Percentiles rank a stretch among this genome's conserved stretches.
These are phyloP conservation scores for Hassar affinis DNA, from an alignment of 2,113 vertebrate genomes.

Conservation along the genomic window DNA sequence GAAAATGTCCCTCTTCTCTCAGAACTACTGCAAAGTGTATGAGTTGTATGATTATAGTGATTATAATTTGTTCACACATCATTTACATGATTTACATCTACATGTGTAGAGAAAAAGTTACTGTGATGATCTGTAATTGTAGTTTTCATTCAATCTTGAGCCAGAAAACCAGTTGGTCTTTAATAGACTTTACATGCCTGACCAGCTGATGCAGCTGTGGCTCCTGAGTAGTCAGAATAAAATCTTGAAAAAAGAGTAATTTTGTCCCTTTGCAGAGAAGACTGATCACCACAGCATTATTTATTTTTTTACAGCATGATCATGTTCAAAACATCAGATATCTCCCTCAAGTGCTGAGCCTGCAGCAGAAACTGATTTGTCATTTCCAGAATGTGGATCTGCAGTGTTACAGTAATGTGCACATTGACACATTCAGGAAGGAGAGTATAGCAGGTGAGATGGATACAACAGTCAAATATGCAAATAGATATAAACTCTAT, in stretches of 20 bases:
- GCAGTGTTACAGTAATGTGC: conserved; percentile 32
- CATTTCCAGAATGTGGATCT: conserved; percentile 37
- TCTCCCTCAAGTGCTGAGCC: conserved; percentile 44
- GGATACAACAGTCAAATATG: background rate
- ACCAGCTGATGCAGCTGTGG: background rate
- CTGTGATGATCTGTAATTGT: background rate
- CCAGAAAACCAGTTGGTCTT: background rate
- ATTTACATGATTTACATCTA: background rate
- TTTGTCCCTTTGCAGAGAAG: background rate
- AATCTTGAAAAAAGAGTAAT: background rate
- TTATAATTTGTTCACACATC: background rate
- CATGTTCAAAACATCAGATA: conserved; percentile 40
- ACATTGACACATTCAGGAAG: conserved; percentile 21
- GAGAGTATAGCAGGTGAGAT: conserved; percentile 35
- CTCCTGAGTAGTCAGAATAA: background rate
- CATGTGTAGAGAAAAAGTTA: background rate
- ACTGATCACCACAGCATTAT: background rate
- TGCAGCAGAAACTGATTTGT: conserved; percentile 46
- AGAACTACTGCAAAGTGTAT: conserved; percentile 44
- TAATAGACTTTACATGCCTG: background rate
- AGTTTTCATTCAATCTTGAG: background rate
- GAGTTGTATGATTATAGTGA: background rate
- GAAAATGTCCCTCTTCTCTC: conserved; percentile 31
- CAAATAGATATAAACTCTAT: no score
- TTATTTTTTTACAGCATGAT: conserved; percentile 23